These are phyloP conservation scores for Cephalopholis sonnerati DNA, from an alignment of 2,113 vertebrate species.

Conservation along the genomic window DNA sequence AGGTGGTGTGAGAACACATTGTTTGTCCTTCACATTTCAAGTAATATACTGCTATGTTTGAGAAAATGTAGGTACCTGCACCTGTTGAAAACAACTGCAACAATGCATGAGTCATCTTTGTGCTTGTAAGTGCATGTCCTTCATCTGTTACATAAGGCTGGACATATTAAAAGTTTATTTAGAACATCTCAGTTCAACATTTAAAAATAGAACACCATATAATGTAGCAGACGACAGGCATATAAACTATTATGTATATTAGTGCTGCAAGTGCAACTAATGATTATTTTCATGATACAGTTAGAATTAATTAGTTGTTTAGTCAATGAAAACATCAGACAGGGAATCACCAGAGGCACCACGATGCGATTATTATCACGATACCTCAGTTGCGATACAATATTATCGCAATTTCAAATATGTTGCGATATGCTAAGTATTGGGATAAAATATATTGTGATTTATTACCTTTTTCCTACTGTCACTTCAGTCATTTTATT, in stretches of 20 bases:
- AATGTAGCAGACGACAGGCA: neutral
- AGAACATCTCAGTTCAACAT: neutral
- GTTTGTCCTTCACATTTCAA: conserved; percentile 16
- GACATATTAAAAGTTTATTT: neutral
- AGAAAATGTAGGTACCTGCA: conserved; percentile 1
- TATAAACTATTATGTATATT: neutral
- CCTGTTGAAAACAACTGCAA: neutral
- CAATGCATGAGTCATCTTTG: neutral
- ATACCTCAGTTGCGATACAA: too few relatives aligned
- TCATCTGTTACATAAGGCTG: neutral
- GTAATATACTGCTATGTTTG: neutral
- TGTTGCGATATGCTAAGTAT: too few relatives aligned
- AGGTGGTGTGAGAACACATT: neutral
- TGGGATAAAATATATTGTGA: too few relatives aligned
- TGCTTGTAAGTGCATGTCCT: neutral
- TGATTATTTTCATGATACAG: neutral
- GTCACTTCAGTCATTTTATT: too few relatives aligned
- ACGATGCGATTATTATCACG: too few relatives aligned
- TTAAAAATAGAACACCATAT: neutral
- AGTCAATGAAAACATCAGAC: neutral
- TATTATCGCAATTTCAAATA: too few relatives aligned
- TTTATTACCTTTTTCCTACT: too few relatives aligned
- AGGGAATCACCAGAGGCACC: too few relatives aligned
- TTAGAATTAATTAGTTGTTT: neutral
- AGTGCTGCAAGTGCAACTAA: too few relatives aligned